Conservation (phyloP, 1,140 invertebrate genomes). For the Penaeus japonicus region DNA sequence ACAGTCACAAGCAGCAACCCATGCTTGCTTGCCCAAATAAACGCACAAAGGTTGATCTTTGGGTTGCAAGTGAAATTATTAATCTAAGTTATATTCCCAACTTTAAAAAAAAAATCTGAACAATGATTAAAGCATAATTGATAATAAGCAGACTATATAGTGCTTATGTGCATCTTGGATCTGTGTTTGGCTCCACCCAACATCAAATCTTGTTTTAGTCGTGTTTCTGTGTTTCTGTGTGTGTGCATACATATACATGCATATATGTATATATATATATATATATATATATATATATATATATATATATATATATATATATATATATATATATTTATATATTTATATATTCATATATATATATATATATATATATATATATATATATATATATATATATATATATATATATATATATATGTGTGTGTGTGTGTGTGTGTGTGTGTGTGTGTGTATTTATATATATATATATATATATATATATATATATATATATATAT, state of each 20-base stretch:
- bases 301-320: background rate
- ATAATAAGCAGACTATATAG: too few relatives aligned
- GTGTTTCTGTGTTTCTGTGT: too few relatives aligned
- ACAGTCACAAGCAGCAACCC: too few relatives aligned
- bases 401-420: constrained; percentile 6
- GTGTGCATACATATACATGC: background rate
- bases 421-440: background rate
- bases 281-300: constrained; percentile 4
- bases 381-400: constrained; percentile 6
- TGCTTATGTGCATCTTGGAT: too few relatives aligned
- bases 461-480: background rate
- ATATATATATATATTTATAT: background rate
- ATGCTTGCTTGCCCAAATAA: too few relatives aligned
- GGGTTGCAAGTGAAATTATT: too few relatives aligned
- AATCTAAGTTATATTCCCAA: too few relatives aligned
- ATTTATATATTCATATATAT: constrained; percentile 1
- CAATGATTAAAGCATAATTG: too few relatives aligned
- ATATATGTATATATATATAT: constrained; percentile 1
- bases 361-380: background rate
- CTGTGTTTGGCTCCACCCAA: too few relatives aligned
- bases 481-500: background rate
- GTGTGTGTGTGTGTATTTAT: background rate
- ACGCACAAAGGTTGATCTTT: too few relatives aligned
- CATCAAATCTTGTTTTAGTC: too few relatives aligned
- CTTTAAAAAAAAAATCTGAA: too few relatives aligned